These are phyloP conservation scores for Papilio xuthus DNA, from an alignment of 1,140 invertebrate species.

Conservation along the genomic window DNA sequence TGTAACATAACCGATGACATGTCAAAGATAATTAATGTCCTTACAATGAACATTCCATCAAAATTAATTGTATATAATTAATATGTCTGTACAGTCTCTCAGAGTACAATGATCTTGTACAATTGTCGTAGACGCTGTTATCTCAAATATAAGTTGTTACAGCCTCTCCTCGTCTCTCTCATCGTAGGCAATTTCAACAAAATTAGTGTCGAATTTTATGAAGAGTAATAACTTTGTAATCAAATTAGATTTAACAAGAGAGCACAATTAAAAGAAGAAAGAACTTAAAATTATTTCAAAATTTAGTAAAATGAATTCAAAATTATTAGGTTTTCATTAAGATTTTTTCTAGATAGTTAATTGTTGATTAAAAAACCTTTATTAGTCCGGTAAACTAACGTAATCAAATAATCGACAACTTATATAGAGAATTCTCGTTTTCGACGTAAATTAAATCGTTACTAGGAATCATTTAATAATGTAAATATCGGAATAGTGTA, in stretches of 20 bases:
- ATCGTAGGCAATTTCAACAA: background rate
- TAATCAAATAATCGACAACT: too few species aligned
- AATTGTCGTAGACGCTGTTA: background rate
- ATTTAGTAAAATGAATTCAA: too few species aligned
- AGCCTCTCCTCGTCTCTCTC: background rate
- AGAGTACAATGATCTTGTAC: background rate
- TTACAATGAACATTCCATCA: background rate
- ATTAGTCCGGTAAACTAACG: too few species aligned
- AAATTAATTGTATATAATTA: background rate
- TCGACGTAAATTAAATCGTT: too few species aligned
- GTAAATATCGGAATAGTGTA: too few species aligned
- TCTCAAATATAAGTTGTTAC: background rate
- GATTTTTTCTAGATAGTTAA: too few species aligned
- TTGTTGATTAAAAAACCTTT: too few species aligned
- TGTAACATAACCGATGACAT: background rate
- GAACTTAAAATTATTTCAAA: background rate
- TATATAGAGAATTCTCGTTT: too few species aligned
- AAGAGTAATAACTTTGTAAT: constrained; percentile 9
- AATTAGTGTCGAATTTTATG: constrained; percentile 23
- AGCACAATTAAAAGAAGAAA: background rate
- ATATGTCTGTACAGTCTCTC: too few species aligned
- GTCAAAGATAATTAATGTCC: background rate
- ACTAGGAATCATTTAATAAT: too few species aligned
- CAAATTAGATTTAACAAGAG: background rate
- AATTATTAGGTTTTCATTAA: too few species aligned